Percentiles rank a stretch among this genome's conserved stretches.
These are phyloP conservation scores for Papilio protenor DNA, from an alignment of 2,888 invertebrate genomes.

Conservation along the genomic window DNA sequence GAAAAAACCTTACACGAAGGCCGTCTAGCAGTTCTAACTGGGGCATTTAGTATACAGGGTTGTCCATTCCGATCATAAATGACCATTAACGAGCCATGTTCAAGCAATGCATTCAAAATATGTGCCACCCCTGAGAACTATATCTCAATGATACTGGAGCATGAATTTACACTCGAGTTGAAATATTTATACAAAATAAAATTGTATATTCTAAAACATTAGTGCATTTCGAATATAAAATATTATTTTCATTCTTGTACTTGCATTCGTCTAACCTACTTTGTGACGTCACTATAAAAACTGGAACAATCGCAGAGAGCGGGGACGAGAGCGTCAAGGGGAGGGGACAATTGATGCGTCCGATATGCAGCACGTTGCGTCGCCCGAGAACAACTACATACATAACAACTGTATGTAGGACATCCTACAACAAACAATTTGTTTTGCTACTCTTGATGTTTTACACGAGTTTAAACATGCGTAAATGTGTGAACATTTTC, in stretches of 20 bases:
- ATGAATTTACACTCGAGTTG: not conserved
- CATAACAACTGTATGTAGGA: conserved; percentile 9
- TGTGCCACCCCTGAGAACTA: conserved; percentile 16
- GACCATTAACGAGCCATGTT: not conserved
- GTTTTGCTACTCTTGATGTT: not conserved
- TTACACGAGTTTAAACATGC: not conserved
- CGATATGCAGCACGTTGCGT: conserved; percentile 20
- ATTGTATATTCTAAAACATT: not conserved
- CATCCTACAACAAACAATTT: conserved; percentile 5
- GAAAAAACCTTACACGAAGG: conserved; percentile 39
- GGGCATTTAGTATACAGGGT: conserved; percentile 34
- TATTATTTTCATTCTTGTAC: not conserved
- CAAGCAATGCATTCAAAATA: conserved; percentile 9
- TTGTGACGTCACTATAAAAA: conserved; percentile 8
- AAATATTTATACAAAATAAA: not conserved
- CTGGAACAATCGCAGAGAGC: conserved; percentile 28
- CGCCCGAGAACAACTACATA: not conserved
- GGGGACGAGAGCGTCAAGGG: not conserved
- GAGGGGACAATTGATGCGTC: conserved; percentile 30
- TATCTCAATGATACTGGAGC: conserved; percentile 4
- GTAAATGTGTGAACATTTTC: not conserved
- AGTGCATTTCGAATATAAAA: not conserved
- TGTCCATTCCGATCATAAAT: conserved; percentile 12
- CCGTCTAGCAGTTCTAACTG: conserved; percentile 37
- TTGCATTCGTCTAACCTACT: conserved; percentile 28